A percentile compares a stretch with the other conserved stretches of the same genome.
phyloP scores from a whole-genome alignment of 2,113 vertebrate species.

The Neotoma lepida region DNA sequence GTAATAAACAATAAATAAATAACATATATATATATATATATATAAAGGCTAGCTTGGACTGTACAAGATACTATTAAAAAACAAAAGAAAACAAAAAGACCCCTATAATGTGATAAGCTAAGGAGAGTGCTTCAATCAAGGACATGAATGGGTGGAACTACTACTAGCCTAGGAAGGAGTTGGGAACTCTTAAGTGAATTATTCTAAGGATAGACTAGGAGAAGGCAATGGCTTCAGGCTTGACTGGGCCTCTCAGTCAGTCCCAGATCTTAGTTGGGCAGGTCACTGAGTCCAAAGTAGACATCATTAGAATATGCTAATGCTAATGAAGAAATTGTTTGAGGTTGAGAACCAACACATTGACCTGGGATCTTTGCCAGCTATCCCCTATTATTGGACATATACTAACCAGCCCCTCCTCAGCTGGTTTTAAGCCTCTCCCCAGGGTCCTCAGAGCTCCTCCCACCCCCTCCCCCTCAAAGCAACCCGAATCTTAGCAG shows the following conservation, averaged over 20 bases:
- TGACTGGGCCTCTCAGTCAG: neutral
- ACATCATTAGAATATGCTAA: neutral
- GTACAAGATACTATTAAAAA: neutral
- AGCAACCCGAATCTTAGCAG: neutral
- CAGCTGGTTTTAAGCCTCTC: neutral
- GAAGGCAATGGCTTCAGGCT: constrained; percentile 6
- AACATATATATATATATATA: neutral
- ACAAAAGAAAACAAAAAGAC: neutral
- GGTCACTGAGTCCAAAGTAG: constrained; percentile 28
- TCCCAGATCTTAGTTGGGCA: neutral
- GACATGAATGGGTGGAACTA: neutral
- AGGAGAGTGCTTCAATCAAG: neutral
- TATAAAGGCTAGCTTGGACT: neutral
- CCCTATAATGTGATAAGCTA: constrained; percentile 26
- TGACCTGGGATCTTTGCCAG: constrained; percentile 21
- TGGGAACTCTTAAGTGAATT: neutral
- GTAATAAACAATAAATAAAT: neutral
- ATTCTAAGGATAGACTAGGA: neutral
- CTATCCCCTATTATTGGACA: neutral
- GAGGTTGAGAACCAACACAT: constrained; percentile 9
- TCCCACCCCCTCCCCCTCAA: neutral
- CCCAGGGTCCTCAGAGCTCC: neutral
- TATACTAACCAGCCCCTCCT: neutral
- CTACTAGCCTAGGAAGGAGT: neutral
- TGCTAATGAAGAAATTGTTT: constrained; percentile 1